These are phyloP conservation scores for Cyrtorhinus lividipennis DNA, from an alignment of 1,140 invertebrate species.

Conservation along the genomic window DNA sequence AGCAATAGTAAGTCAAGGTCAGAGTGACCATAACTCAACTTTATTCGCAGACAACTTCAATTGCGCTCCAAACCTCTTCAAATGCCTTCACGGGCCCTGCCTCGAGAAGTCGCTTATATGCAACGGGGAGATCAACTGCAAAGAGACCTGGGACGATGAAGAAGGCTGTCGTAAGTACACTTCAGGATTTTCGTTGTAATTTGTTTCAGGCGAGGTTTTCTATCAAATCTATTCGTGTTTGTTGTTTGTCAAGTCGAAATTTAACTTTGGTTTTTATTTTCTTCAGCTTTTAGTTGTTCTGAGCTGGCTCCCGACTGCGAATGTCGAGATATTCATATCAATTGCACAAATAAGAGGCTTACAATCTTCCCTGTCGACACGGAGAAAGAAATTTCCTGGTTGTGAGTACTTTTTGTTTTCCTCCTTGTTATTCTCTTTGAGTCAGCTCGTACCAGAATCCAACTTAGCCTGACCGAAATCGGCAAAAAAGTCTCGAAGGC, in stretches of 20 bases:
- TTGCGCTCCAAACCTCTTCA: conserved; percentile 26
- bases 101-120: conserved; percentile 28
- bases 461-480: no score
- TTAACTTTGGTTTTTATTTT: no score
- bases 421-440: not conserved
- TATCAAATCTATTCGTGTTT: no score
- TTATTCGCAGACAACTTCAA: conserved; percentile 20
- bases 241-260: no score
- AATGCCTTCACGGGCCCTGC: conserved; percentile 29
- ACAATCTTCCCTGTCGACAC: conserved; percentile 26
- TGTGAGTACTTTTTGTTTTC: conserved; percentile 26
- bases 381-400: conserved; percentile 29
- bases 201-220: no score
- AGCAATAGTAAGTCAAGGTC: no score
- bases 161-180: conserved; percentile 27
- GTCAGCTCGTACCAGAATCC: no score
- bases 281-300: conserved; percentile 29
- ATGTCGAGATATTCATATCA: conserved; percentile 29
- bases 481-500: no score
- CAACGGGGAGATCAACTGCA: conserved; percentile 32
- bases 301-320: conserved; percentile 26
- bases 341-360: conserved; percentile 28
- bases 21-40: no score
- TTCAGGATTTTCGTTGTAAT: not conserved
- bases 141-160: conserved; percentile 32